These are phyloP conservation scores for Platichthys stellatus DNA, from an alignment of 2,113 vertebrate genomes.

Conservation along the genomic window DNA sequence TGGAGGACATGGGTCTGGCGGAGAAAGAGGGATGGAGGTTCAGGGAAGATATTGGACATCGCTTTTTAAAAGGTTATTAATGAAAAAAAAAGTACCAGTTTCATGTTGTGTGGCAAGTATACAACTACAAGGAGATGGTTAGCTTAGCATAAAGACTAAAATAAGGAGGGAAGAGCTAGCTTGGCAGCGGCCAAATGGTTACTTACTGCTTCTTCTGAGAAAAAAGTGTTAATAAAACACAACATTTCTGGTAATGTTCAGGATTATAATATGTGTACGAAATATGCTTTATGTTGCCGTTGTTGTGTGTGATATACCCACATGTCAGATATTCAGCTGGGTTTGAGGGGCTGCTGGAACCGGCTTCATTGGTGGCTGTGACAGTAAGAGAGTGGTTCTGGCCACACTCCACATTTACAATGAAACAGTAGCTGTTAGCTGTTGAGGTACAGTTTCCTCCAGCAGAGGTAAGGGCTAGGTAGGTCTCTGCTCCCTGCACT, in stretches of 20 bases:
- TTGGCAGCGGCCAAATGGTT: no score
- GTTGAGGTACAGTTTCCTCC: slow-evolving; percentile 82
- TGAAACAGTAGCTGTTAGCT: slow-evolving; percentile 74
- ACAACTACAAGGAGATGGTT: neutral
- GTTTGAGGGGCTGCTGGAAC: slow-evolving; percentile 83
- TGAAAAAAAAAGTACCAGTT: no score
- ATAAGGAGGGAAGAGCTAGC: neutral
- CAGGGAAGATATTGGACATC: neutral
- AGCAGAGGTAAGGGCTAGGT: slow-evolving; percentile 71
- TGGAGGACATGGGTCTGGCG: slow-evolving; percentile 89
- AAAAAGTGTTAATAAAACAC: no score
- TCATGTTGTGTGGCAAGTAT: neutral
- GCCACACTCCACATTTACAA: slow-evolving; percentile 84
- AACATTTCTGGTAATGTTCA: no score
- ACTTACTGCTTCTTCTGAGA: no score
- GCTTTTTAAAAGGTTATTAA: no score
- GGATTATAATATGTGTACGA: neutral
- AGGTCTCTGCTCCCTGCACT: slow-evolving; percentile 82
- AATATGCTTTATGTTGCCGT: neutral
- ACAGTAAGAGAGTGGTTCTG: slow-evolving; percentile 84
- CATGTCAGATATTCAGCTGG: slow-evolving; percentile 83
- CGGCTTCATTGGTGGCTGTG: slow-evolving; percentile 85
- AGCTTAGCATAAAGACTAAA: neutral
- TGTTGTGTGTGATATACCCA: slow-evolving; percentile 64
- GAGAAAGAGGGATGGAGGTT: slow-evolving; percentile 2